These are phyloP conservation scores for Sylvia atricapilla DNA, from an alignment of 2,113 vertebrate genomes.

Conservation along the genomic window DNA sequence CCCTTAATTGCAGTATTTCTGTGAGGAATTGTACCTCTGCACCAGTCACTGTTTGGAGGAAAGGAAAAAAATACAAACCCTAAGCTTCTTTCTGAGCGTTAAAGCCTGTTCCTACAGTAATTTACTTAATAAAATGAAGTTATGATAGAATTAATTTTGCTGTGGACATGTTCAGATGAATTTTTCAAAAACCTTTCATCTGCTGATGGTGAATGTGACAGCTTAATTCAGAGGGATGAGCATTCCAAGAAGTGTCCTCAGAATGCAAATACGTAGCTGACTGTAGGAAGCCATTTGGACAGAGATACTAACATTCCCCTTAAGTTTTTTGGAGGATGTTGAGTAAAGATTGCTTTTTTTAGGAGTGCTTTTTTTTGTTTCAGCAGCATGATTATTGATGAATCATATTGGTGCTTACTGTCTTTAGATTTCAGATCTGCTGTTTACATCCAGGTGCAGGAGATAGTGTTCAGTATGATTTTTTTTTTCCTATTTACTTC, in stretches of 20 bases:
- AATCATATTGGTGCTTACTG: background rate
- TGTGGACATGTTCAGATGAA: background rate
- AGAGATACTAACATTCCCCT: background rate
- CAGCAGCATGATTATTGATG: background rate
- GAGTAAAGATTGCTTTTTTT: background rate
- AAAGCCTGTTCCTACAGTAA: background rate
- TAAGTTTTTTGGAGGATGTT: background rate
- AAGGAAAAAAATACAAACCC: no score
- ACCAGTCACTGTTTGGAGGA: background rate
- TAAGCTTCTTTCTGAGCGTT: background rate
- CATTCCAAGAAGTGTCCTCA: background rate
- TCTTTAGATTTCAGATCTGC: background rate
- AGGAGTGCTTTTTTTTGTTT: background rate
- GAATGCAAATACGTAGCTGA: background rate
- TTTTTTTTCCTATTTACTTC: background rate
- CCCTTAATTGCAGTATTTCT: background rate
- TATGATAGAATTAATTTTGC: background rate
- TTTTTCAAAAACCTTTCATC: background rate
- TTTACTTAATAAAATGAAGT: background rate
- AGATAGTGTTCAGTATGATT: background rate
- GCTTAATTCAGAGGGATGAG: background rate
- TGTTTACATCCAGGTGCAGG: background rate
- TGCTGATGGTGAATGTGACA: background rate
- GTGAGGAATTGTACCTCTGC: background rate
- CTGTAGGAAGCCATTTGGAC: background rate